Evolutionary conservation across 53 echinoderm and acorn worm genomes (phyloP).

Genomic region (Holothuria scabra): DNA sequence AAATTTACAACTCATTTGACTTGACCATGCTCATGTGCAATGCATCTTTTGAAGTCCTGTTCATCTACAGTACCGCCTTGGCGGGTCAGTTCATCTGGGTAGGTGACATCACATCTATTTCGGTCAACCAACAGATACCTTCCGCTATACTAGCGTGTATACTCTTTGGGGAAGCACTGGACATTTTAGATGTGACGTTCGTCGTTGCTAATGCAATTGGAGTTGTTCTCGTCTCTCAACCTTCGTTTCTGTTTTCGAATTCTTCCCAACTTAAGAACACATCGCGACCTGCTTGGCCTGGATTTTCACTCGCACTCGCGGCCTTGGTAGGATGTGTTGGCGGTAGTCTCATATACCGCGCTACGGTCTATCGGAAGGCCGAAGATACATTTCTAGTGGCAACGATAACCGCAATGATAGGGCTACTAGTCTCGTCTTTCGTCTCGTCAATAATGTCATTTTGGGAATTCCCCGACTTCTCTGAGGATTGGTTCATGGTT

Average conservation of each 20-base stretch:
- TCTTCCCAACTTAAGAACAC: not conserved
- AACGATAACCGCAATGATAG: not conserved
- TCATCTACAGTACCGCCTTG: not conserved
- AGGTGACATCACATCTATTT: not conserved
- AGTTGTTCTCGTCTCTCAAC: not conserved
- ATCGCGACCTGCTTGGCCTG: not conserved
- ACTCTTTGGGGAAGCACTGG: not conserved
- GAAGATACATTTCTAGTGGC: not conserved
- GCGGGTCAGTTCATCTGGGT: not conserved
- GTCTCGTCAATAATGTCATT: not conserved
- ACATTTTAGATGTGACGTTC: not conserved
- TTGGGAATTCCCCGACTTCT: not conserved
- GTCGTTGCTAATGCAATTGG: not conserved
- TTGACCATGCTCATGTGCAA: not conserved
- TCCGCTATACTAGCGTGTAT: not conserved
- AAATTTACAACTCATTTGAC: not conserved
- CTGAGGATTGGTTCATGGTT: not conserved
- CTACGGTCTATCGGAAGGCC: not conserved
- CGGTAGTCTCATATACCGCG: not conserved
- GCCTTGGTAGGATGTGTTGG: not conserved
- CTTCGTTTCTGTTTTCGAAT: not conserved
- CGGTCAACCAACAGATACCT: conserved; percentile 4
- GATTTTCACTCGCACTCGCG: not conserved
- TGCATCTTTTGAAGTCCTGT: not conserved
- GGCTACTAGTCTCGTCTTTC: not conserved